Percentiles rank a stretch among this genome's conserved stretches.
Evolutionary conservation across 2,888 invertebrate genomes (phyloP).

Genomic region (Nesidiocoris tenuis): DNA sequence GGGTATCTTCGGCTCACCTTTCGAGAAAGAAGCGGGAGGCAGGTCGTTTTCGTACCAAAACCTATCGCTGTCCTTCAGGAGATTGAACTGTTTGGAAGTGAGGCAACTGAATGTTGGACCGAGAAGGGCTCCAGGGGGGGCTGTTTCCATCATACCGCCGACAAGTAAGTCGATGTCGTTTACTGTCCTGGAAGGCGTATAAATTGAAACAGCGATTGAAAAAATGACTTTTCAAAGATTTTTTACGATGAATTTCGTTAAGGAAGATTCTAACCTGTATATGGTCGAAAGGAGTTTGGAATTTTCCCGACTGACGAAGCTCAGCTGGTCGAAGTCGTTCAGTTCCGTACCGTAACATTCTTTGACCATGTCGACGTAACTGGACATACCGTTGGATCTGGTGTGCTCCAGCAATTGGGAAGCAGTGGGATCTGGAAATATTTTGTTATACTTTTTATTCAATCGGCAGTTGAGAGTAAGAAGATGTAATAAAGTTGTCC

Average conservation of each 20-base stretch:
- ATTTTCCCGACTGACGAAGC: constrained; percentile 38
- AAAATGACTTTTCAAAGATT: no score
- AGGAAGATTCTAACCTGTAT: constrained; percentile 43
- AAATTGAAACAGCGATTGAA: no score
- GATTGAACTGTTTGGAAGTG: constrained; percentile 76
- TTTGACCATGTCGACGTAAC: constrained; percentile 37
- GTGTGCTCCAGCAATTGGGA: constrained; percentile 39
- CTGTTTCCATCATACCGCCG: constrained; percentile 78
- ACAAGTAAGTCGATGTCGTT: constrained; percentile 83
- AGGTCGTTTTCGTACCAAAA: constrained; percentile 96
- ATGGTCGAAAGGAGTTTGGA: constrained; percentile 40
- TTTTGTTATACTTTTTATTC: no score
- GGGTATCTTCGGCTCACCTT: constrained; percentile 55
- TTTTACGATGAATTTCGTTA: no score
- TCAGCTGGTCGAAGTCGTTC: constrained; percentile 32
- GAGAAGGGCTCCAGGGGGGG: constrained; percentile 75
- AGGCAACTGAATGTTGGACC: constrained; percentile 89
- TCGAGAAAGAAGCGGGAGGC: constrained; percentile 78
- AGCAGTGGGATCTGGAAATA: constrained; percentile 43
- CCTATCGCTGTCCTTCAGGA: constrained; percentile 80
- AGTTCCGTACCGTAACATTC: constrained; percentile 35
- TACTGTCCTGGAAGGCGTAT: constrained; percentile 57
- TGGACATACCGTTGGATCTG: constrained; percentile 30
- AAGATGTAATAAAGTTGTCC: no score
- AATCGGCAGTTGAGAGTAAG: no score